Evolutionary conservation across 2,113 vertebrate genomes (phyloP).

Genomic region (Atlantisia rogersi): DNA sequence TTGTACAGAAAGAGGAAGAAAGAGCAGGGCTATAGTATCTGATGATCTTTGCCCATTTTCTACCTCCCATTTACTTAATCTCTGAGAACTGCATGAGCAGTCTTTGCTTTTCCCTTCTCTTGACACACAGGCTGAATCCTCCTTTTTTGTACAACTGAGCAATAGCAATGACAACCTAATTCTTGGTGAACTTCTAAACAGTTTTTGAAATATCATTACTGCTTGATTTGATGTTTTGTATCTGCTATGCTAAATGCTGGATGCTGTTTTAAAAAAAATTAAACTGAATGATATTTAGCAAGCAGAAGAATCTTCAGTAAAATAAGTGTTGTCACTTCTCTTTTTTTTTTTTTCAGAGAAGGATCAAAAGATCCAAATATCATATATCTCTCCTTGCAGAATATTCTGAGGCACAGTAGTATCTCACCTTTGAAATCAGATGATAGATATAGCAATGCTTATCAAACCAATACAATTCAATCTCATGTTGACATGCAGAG

Average conservation of each 20-base stretch:
- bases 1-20: neutral
- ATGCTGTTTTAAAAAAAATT: conserved; percentile 1
- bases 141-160: neutral
- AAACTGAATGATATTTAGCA: neutral
- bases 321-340: neutral
- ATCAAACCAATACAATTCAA: neutral
- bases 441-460: neutral
- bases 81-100: neutral
- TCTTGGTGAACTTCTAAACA: neutral
- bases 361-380: neutral
- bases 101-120: neutral
- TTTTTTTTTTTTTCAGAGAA: neutral
- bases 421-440: conserved; percentile 25
- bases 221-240: neutral
- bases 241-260: neutral
- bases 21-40: neutral
- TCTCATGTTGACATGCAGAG: neutral
- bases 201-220: neutral
- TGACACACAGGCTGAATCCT: neutral
- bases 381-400: neutral
- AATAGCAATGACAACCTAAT: neutral
- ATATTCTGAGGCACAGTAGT: neutral
- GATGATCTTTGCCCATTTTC: neutral
- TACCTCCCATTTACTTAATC: neutral
- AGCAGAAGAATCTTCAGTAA: neutral